Percentiles rank a stretch among this genome's conserved stretches.
These are phyloP conservation scores for Zoanthus sociatus DNA, from an alignment of 92 coral and sea anemone species.

Conservation along the genomic window DNA sequence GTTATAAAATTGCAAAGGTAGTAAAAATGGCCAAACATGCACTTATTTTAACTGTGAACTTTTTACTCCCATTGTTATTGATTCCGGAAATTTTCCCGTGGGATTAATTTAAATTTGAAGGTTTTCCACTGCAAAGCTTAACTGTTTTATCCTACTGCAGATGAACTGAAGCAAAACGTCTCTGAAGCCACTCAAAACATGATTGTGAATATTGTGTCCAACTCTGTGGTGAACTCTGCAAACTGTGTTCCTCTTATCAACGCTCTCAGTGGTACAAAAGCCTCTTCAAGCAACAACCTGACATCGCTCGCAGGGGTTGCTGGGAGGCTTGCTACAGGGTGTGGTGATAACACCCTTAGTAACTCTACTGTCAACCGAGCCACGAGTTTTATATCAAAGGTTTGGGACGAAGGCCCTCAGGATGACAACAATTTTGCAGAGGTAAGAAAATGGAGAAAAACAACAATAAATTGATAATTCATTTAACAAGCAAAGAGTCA, in stretches of 20 bases:
- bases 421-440: slow-evolving; percentile 17
- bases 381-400: neutral
- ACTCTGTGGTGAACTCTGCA: slow-evolving; percentile 38
- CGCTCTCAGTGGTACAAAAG: slow-evolving; percentile 43
- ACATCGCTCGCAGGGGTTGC: slow-evolving; percentile 20
- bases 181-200: slow-evolving; percentile 47
- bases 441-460: neutral
- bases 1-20: too few species aligned
- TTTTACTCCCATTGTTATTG: neutral
- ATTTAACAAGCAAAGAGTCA: too few species aligned
- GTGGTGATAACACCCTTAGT: slow-evolving; percentile 25
- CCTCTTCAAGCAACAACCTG: slow-evolving; percentile 17
- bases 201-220: slow-evolving; percentile 17
- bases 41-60: too few species aligned
- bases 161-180: slow-evolving; percentile 45
- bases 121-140: neutral
- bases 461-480: too few species aligned
- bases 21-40: too few species aligned
- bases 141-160: slow-evolving; percentile 3
- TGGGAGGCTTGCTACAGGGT: slow-evolving; percentile 27
- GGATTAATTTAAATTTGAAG: neutral
- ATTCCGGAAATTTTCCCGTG: neutral
- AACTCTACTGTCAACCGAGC: slow-evolving; percentile 24
- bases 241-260: slow-evolving; percentile 46
- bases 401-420: slow-evolving; percentile 33